A percentile compares a stretch with the other conserved stretches of the same genome.
These are phyloP conservation scores for Lutjanus argentimaculatus DNA, from an alignment of 2,797 vertebrate genomes.

Conservation along the genomic window DNA sequence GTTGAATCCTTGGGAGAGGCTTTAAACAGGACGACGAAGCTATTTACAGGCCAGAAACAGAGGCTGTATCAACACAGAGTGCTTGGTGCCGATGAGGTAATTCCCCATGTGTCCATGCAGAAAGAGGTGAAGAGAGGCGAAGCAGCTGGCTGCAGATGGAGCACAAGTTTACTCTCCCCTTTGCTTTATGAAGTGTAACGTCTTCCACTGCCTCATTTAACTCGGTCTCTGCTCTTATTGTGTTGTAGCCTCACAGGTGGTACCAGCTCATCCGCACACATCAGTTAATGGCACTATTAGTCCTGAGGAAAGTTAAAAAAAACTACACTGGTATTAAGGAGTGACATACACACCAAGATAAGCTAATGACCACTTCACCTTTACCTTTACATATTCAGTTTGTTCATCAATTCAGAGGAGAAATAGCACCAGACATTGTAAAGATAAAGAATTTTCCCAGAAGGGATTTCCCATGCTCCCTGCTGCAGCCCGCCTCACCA, in stretches of 20 bases:
- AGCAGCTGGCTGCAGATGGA: conserved; percentile 76
- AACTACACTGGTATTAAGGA: conserved; percentile 21
- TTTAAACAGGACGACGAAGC: conserved; percentile 38
- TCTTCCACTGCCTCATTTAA: conserved; percentile 62
- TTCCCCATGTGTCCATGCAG: conserved; percentile 61
- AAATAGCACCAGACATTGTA: conserved; percentile 43
- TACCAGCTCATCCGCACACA: conserved; percentile 55
- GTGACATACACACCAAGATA: conserved; percentile 52
- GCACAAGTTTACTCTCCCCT: conserved; percentile 61
- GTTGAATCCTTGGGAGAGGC: conserved; percentile 30
- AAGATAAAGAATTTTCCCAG: conserved; percentile 50
- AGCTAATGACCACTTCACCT: conserved; percentile 71
- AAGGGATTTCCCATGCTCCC: conserved; percentile 63
- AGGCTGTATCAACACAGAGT: conserved; percentile 66
- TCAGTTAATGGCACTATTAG: conserved; percentile 54
- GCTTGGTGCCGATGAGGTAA: conserved; percentile 71
- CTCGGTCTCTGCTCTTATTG: conserved; percentile 28
- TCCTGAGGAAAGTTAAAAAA: conserved; percentile 19
- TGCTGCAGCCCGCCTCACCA: conserved; percentile 56
- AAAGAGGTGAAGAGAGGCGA: conserved; percentile 52
- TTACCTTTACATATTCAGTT: conserved; percentile 43
- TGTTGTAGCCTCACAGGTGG: conserved; percentile 20
- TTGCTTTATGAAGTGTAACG: conserved; percentile 63
- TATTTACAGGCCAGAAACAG: conserved; percentile 63
- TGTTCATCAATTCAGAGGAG: conserved; percentile 60